phyloP scores from a whole-genome alignment of 2,888 invertebrate genomes.

The Cremastobaeus sp. region DNA sequence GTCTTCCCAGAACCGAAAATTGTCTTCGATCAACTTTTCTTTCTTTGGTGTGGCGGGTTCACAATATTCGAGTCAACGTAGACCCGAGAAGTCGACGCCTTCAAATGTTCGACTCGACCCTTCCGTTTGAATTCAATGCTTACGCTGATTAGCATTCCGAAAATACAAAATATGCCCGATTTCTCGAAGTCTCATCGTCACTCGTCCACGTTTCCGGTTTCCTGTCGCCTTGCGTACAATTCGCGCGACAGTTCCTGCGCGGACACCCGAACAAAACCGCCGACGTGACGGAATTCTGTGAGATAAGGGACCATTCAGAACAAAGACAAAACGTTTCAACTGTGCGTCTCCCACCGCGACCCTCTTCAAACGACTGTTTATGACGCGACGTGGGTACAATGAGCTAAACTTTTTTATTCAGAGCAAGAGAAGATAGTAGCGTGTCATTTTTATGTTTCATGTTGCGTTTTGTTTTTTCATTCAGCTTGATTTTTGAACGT shows the following conservation, averaged over 20 bases:
- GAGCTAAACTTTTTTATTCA: slow-evolving; percentile 72
- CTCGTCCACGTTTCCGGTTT: slow-evolving; percentile 74
- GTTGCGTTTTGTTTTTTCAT: slow-evolving; percentile 10
- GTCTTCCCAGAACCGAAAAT: slow-evolving; percentile 27
- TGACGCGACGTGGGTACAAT: slow-evolving; percentile 66
- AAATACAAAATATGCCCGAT: slow-evolving; percentile 53
- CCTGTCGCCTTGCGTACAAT: slow-evolving; percentile 75
- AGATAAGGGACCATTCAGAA: slow-evolving; percentile 64
- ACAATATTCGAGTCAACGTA: slow-evolving; percentile 15
- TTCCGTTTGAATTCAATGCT: slow-evolving; percentile 28
- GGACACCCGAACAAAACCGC: slow-evolving; percentile 63
- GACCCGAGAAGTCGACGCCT: slow-evolving; percentile 5
- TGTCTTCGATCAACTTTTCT: slow-evolving; percentile 21
- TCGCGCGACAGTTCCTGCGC: slow-evolving; percentile 71
- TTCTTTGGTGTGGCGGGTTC: slow-evolving; percentile 6
- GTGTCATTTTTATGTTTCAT: slow-evolving; percentile 21
- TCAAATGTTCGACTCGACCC: slow-evolving; percentile 22
- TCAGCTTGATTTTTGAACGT: no score
- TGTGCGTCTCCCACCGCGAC: slow-evolving; percentile 27
- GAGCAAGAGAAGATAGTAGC: slow-evolving; percentile 53
- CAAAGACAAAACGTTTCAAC: slow-evolving; percentile 74
- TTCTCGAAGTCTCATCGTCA: slow-evolving; percentile 52
- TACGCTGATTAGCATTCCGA: slow-evolving; percentile 48
- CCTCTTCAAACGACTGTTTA: slow-evolving; percentile 62
- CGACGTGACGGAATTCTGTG: slow-evolving; percentile 61